These are phyloP conservation scores for Bolinopsis microptera DNA, from an alignment of 37 sponge, comb jelly and placozoan species.

Conservation along the genomic window DNA sequence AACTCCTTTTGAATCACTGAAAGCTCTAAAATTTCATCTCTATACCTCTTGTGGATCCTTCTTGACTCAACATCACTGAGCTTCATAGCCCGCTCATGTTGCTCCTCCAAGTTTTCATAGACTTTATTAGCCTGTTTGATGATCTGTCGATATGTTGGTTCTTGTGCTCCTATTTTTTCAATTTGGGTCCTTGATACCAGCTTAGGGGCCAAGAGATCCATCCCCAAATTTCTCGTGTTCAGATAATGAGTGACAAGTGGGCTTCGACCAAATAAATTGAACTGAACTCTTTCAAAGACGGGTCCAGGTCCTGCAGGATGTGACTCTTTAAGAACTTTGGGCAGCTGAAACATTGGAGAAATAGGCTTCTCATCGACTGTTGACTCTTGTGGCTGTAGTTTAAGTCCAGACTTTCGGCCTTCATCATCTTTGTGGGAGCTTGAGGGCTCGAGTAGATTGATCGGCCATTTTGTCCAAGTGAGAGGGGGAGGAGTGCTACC, in stretches of 20 bases:
- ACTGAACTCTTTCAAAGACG: constrained; percentile 75
- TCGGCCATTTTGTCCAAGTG: constrained; percentile 35
- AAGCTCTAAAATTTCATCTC: constrained; percentile 29
- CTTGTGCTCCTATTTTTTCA: constrained; percentile 39
- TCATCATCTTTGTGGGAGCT: constrained; percentile 39
- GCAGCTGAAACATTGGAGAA: constrained; percentile 11
- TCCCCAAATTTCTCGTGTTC: constrained; percentile 12
- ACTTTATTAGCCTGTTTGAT: constrained; percentile 44
- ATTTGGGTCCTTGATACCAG: constrained; percentile 55
- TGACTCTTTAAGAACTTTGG: not conserved
- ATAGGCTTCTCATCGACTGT: not conserved
- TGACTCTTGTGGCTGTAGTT: constrained; percentile 45
- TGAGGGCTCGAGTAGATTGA: constrained; percentile 7
- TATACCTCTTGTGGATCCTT: not conserved
- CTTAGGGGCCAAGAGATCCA: constrained; percentile 10
- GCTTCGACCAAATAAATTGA: constrained; percentile 72
- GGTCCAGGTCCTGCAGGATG: constrained; percentile 73
- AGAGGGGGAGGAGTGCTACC: constrained; percentile 37
- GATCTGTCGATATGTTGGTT: constrained; percentile 61
- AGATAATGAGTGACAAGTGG: constrained; percentile 84
- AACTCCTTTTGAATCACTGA: constrained; percentile 51
- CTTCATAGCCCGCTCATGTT: constrained; percentile 30
- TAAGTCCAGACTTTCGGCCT: constrained; percentile 6
- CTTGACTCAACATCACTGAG: constrained; percentile 18
- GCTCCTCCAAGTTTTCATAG: constrained; percentile 26